Base-by-base conservation (phyloP, 2,888 invertebrate species). In the Drosophila dives region DNA sequence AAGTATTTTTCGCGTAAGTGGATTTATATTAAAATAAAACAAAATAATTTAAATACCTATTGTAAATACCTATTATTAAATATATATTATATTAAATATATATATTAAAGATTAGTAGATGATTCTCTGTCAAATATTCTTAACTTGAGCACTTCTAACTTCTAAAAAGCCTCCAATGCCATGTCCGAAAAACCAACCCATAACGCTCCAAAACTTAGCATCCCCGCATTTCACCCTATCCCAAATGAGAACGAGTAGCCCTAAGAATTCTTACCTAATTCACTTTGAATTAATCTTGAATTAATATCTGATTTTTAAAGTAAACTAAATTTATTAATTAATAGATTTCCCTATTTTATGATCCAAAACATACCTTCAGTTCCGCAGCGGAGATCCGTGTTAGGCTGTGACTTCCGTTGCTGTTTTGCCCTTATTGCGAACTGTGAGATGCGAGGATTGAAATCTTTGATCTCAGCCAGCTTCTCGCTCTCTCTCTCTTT, bases 351-450 rank as follows among this genome's bases (percentile, higher is more conserved):
- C 34, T 34, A 3, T 17, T 32, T 23, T 26, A 2, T 36, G 10
- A 34, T 0, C 12, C 6, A 10, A 32, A 36, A 55, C 70, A 20
- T 58, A 71, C 72, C 72, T 71, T 51, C n/a, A 26, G 20, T 26
- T 45, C 2, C 26, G 3, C 5, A 4, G 45, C 26, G 26, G 11
- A 53, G 45, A 15, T 40, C 42, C 33, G 48, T 26, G 4, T 17
- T 6, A n/a, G 42, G 48, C 59, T 63, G 70, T 33, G 71, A 40
- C 26, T 56, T 66, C 51, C 29, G 48, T 60, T 51, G 49, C 59
- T 55, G 80, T 26, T 23, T 33, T 17, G n/a, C 32, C 23, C 15
- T 12, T 48, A 77, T 75, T 77, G 71, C 8, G 20, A 45, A 45
- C 45, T 26, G 26, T 17, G 26, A 11, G 32, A 33, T n/a, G 40